phyloP scores from a whole-genome alignment of 2,113 vertebrate species.

The Spheniscus mendiculus region DNA sequence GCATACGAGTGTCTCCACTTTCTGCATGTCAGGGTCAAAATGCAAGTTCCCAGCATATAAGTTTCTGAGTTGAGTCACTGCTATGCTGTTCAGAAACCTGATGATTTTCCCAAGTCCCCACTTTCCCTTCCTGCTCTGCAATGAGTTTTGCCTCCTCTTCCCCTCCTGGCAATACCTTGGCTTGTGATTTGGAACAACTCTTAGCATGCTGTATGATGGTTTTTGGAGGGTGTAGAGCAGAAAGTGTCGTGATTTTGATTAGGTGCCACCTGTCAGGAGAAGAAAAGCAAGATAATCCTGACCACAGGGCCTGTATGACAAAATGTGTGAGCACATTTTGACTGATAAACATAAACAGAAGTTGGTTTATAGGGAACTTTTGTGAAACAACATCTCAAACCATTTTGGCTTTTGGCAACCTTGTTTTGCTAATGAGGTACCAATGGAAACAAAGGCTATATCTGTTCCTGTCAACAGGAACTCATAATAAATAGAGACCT shows the following conservation, averaged over 20 bases:
- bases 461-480: slow-evolving; percentile 25
- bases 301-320: neutral
- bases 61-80: neutral
- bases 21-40: neutral
- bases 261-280: neutral
- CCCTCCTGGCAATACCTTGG: neutral
- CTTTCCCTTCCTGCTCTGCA: neutral
- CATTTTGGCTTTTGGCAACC: neutral
- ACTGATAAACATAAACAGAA: neutral
- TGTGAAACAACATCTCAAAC: neutral
- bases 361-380: neutral
- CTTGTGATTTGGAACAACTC: neutral
- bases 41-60: neutral
- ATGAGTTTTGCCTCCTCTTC: neutral
- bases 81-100: neutral
- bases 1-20: neutral
- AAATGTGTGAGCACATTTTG: neutral
- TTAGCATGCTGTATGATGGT: neutral
- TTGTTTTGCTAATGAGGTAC: slow-evolving; percentile 25
- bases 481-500: neutral
- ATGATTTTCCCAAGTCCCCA: neutral
- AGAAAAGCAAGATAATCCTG: neutral
- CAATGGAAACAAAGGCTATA: slow-evolving; percentile 13
- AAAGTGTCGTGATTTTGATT: neutral
- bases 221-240: neutral